Conservation (phyloP, 2,888 invertebrate species). For the Rhagonycha fulva region DNA sequence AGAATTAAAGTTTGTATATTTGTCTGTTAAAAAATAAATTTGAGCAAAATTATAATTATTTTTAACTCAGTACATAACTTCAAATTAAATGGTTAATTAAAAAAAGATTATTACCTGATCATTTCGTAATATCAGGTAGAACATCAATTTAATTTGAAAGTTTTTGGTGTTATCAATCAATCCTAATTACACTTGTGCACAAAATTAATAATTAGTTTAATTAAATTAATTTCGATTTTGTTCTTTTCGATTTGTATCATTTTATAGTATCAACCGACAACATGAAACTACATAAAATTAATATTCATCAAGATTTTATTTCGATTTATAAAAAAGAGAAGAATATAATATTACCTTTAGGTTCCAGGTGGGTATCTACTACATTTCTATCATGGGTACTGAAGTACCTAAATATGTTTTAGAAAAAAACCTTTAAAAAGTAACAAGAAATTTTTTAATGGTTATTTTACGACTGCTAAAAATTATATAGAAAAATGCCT, state of each 20-base stretch:
- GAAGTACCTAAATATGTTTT: background rate
- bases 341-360: background rate
- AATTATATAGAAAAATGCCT: slow-evolving; percentile 4
- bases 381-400: background rate
- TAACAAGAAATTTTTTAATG: background rate
- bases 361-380: background rate
- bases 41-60: too few relatives aligned
- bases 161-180: background rate
- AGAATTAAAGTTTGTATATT: too few relatives aligned
- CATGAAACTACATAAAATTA: background rate
- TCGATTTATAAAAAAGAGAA: background rate
- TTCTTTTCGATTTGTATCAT: background rate
- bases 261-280: background rate
- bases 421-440: background rate
- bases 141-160: background rate
- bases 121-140: background rate
- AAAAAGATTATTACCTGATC: background rate
- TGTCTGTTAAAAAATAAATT: too few relatives aligned
- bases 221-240: background rate
- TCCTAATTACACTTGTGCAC: background rate
- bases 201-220: background rate
- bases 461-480: background rate
- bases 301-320: background rate
- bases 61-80: too few relatives aligned
- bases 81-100: too few relatives aligned